Evolutionary conservation across 2,113 vertebrate species (phyloP), one percentile per base, ranked within the genome.

Genomic region (Marmota monax): DNA sequence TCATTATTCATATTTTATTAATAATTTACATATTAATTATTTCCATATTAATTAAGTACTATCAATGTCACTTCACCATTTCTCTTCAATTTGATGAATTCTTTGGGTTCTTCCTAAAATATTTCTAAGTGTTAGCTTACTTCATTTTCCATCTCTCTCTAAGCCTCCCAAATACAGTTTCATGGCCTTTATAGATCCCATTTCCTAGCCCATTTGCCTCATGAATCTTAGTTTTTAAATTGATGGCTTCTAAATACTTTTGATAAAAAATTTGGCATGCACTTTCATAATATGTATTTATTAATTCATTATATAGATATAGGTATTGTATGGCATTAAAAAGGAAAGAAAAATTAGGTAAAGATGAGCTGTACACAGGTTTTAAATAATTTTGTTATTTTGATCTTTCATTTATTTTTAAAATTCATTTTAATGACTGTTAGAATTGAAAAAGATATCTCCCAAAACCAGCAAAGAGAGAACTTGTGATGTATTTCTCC

Each of bases 11-110:
- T 91, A 39, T 6, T 80, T 90, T 90, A 84, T 84, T 58, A 84
- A 88, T 82, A 22, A 84, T 95, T 94, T 91, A 83, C 78, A 51
- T 92, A 84, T 73, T 69, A 77, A 69, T 12, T 95, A 63, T 85
- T 63, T 95, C 42, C 95, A 23, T 91, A 85, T 73, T 93, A 83
- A 86, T 72, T 95, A 90, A 25, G 37, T 48, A 93, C n/a, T 86
- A 0, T 96, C 78, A 83, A 6, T 91, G 89, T 95, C 58, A 42
- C 84, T 93, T 95, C 95, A 42, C 27, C 45, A 3, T 53, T 86
- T 88, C 29, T 32, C 23, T 95, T 42, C 34, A 69, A 79, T 96
- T 97, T 94, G 56, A 93, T 86, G 18, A 63, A 53, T 95, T 95
- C 20, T 27, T 88, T 72, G 42, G 78, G 88, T 85, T 4, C 32